Base-by-base conservation (phyloP, 2,797 vertebrate species). In the Leptatherina wallacei region DNA sequence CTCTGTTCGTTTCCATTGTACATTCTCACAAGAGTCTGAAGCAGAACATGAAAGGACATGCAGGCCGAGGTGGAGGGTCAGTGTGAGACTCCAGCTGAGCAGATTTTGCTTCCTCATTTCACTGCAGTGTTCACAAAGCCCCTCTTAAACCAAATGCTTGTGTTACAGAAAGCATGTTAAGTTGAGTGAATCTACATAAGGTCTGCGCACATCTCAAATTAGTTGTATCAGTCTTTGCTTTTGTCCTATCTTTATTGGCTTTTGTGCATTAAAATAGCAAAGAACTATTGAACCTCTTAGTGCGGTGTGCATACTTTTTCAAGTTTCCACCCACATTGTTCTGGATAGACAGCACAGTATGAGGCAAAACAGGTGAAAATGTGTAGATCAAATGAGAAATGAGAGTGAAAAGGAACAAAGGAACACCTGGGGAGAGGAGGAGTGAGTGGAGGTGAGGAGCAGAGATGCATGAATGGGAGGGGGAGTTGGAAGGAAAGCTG, bases 391-490 rank as follows among this genome's bases (percentile, higher is more conserved):
- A 24, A 35, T 35, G 59, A 82, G 73, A 84, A 82, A 82, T 66
- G 27, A 38, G 70, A 82, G 71, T 65, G 27, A 70, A 81, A 87
- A 62, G 77, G 78, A 91, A 89, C 85, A 91, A 92, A 86, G 81
- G 89, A 92, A 87, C 90, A 91, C 86, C 88, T 92, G 89, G 86
- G 80, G 81, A 80, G 79, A 69, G 66, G 59, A 67, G 64, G 75
- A 32, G 73, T 61, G 75, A 61, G 47, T 68, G 62, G 35, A 70
- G 67, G 65, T 77, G 75, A 72, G 61, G 40, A 55, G 82, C 75
- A 71, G 74, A 77, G 80, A 81, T 84, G 85, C 83, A 85, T 87
- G 86, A 84, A 81, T 87, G 71, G 75, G 24, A 40, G 49, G 13
- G 42, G 65, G 47, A 18, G n/a, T 30, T 20, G 24, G 47, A 78